Conservation (phyloP, 2,113 vertebrate genomes). For the Austrofundulus limnaeus region DNA sequence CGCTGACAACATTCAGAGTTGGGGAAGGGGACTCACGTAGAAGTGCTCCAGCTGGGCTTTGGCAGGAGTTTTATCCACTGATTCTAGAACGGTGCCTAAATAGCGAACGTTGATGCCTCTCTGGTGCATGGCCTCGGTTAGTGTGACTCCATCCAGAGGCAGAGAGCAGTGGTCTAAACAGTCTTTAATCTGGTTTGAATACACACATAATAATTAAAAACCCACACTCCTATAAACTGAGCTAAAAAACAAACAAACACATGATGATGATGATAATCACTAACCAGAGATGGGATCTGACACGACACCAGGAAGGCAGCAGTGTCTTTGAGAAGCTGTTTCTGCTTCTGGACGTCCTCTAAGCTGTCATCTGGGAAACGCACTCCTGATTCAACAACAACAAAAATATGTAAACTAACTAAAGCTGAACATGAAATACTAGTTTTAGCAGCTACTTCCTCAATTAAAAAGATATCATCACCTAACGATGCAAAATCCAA, state of each 20-base stretch:
- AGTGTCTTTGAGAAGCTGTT: conserved; percentile 93
- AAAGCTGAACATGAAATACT: too few relatives aligned
- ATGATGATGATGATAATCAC: conserved; percentile 35
- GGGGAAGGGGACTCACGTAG: conserved; percentile 81
- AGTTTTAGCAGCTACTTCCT: too few relatives aligned
- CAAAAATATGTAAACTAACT: too few relatives aligned
- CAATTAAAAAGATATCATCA: too few relatives aligned
- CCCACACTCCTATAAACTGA: neutral
- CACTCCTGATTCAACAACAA: conserved; percentile 80
- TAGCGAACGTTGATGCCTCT: conserved; percentile 96
- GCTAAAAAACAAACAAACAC: neutral
- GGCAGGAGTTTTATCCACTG: conserved; percentile 86
- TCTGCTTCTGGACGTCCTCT: conserved; percentile 94
- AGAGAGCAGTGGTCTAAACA: conserved; percentile 92
- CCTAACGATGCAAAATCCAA: too few relatives aligned
- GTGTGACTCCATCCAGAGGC: conserved; percentile 92
- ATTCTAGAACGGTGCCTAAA: conserved; percentile 88
- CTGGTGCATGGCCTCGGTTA: conserved; percentile 94
- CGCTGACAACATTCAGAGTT: neutral
- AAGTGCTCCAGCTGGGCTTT: conserved; percentile 90
- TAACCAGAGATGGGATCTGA: conserved; percentile 95
- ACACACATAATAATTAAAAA: neutral
- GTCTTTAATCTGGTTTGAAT: conserved; percentile 88
- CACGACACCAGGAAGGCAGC: conserved; percentile 93
- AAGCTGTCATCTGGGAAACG: conserved; percentile 87